Conservation (phyloP, 1,140 invertebrate genomes). For the Papilio polytes region DNA sequence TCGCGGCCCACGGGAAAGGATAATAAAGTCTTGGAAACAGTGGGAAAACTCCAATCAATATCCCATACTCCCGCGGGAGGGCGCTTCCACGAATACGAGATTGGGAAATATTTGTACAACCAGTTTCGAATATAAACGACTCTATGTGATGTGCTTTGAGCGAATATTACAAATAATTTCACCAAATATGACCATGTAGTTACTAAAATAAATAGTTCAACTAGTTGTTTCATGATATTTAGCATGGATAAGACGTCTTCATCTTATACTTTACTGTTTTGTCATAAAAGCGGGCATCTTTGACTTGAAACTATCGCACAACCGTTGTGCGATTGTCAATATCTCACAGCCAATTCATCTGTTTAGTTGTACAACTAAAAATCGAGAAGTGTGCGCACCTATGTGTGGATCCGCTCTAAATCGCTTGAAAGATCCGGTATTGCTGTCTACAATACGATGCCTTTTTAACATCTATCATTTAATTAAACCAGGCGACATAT, state of each 20-base stretch:
- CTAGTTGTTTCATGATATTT: neutral
- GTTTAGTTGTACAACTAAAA: too few species aligned
- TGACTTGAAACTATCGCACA: too few species aligned
- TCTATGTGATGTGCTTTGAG: constrained; percentile 7
- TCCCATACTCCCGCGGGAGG: constrained; percentile 37
- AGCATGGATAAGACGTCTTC: neutral
- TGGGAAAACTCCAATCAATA: constrained; percentile 58
- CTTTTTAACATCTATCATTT: too few species aligned
- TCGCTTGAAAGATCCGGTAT: too few species aligned
- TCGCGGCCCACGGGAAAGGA: constrained; percentile 43
- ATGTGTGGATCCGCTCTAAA: too few species aligned
- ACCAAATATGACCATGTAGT: neutral
- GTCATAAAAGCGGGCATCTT: too few species aligned
- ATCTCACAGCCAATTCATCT: too few species aligned
- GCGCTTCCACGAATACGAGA: constrained; percentile 25
- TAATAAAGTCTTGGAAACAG: constrained; percentile 60
- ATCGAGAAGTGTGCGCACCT: too few species aligned
- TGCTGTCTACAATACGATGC: too few species aligned
- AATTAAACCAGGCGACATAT: neutral
- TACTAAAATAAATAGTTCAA: neutral
- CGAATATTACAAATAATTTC: neutral
- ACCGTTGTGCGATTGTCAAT: too few species aligned
- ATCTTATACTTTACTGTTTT: neutral
- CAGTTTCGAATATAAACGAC: constrained; percentile 19
- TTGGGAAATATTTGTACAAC: constrained; percentile 24